Percentiles rank a stretch among this genome's conserved stretches.
These are phyloP conservation scores for Helicoverpa zea DNA, from an alignment of 1,140 invertebrate genomes.

Conservation along the genomic window DNA sequence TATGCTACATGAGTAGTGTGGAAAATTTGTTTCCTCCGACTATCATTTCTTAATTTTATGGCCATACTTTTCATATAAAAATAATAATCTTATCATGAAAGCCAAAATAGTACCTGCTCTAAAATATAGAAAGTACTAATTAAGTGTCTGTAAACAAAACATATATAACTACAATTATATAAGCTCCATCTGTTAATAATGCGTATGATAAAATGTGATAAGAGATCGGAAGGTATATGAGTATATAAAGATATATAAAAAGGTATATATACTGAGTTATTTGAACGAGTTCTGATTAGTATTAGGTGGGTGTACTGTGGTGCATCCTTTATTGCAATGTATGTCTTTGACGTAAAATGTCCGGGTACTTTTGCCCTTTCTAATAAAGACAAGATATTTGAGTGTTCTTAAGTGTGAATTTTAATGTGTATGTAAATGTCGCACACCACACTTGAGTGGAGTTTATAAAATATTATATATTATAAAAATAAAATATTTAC, in stretches of 20 bases:
- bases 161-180: slow-evolving; percentile 2
- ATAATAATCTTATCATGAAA: background rate
- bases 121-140: slow-evolving; percentile 7
- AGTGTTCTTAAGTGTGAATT: slow-evolving; percentile 2
- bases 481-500: slow-evolving; percentile 8
- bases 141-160: background rate
- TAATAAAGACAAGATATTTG: background rate
- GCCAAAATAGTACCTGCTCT: slow-evolving; percentile 40
- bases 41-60: too few species aligned
- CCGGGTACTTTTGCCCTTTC: background rate
- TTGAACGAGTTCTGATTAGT: background rate
- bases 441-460: slow-evolving; percentile 11
- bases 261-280: slow-evolving; percentile 10
- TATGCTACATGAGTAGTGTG: background rate
- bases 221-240: slow-evolving; percentile 9
- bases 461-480: slow-evolving; percentile 8
- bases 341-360: background rate
- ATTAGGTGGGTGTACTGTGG: background rate
- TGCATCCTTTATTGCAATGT: slow-evolving; percentile 1
- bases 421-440: slow-evolving; percentile 7
- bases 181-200: slow-evolving; percentile 4
- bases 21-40: too few species aligned
- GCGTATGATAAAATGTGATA: slow-evolving; percentile 24
- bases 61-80: background rate
- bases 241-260: background rate